Conservation (phyloP, 2,797 vertebrate genomes). For the Decapterus maruadsi region DNA sequence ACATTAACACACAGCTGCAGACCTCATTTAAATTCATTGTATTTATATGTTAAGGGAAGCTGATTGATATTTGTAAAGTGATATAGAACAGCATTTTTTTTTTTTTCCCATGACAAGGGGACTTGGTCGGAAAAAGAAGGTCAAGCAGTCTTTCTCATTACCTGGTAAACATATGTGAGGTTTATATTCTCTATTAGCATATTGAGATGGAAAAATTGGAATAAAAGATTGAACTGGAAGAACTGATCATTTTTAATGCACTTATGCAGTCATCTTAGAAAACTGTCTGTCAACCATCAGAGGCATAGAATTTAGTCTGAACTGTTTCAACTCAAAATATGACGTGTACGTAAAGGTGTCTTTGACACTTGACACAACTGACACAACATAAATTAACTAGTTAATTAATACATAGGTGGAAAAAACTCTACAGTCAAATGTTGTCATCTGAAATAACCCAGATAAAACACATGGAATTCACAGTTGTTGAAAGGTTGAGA, state of each 20-base stretch:
- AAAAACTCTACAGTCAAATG: too few relatives aligned
- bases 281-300: not conserved
- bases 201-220: not conserved
- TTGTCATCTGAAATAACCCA: not conserved
- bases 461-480: not conserved
- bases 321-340: not conserved
- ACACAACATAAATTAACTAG: not conserved
- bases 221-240: not conserved
- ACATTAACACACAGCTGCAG: slow-evolving; percentile 16
- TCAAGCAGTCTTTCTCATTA: not conserved
- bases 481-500: not conserved
- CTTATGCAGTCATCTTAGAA: not conserved
- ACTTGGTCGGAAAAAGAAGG: not conserved
- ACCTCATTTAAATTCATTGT: slow-evolving; percentile 12
- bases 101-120: not conserved
- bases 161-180: not conserved
- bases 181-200: not conserved
- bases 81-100: not conserved
- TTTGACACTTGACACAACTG: not conserved
- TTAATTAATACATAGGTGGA: not conserved
- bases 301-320: not conserved
- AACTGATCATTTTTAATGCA: not conserved
- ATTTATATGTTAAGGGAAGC: slow-evolving; percentile 8
- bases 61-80: slow-evolving; percentile 29
- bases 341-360: not conserved